Base-by-base conservation (phyloP, 2,888 invertebrate genomes). In the Stenichneumon culpator region DNA sequence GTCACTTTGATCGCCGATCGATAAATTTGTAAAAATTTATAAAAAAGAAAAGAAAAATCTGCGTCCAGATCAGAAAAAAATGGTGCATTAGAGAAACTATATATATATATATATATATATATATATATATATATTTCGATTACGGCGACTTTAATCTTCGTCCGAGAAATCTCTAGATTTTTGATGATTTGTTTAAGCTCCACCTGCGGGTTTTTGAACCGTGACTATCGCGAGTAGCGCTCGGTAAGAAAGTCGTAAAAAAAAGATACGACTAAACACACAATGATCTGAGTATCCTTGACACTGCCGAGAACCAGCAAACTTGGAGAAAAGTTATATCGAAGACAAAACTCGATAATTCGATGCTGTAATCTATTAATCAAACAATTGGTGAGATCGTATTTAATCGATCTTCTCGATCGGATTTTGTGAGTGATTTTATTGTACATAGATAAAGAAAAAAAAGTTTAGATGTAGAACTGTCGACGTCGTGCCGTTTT, bases 401-500 rank as follows among this genome's bases (percentile, higher is more conserved):
- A 73, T 69, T 77, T n/a, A 36, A n/a, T 84, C 81, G 84, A 83
- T 83, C 67, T 28, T 65, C 9, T 14, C 14, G 73, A 82, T 70
- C 79, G 70, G 60, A 36, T 57, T 79, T 28, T 39, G 28, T 5
- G 68, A 72, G 52, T 79, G 60, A 70, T 83, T 83, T 84, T 28
- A 84, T 80, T 88, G 88, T 87, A 88, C 73, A 88, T 87, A 87
- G 84, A 86, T 86, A 86, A 83, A 32, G 14, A 63, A n/a, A 63
- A 75, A 75, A 28, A 54, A 52, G 50, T 67, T 83, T 75, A 79
- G 79, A 78, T 74, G 78, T 84, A 86, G 83, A 82, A 54, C 72
- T 54, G 79, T 86, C 82, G 79, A 84, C 81, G 72, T 84, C 77
- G 86, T 86, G 86, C 82, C 77, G 83, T 88, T 86, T 88, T 86